Base-by-base conservation (phyloP, 2,797 vertebrate species). In the Rhynchonycteris naso region DNA sequence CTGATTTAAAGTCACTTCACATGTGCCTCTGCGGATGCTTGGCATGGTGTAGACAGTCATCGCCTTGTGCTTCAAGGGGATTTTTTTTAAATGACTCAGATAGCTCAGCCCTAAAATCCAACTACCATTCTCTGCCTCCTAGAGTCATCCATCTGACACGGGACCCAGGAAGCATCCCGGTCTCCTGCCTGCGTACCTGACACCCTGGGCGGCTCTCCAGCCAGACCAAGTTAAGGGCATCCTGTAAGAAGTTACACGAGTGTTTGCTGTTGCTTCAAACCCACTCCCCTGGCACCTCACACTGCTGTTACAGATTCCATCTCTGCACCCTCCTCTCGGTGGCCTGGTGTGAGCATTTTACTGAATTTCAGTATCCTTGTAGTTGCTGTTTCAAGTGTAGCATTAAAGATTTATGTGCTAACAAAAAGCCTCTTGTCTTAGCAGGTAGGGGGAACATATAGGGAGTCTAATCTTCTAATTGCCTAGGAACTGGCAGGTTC, bases 381-480 rank as follows among this genome's bases (percentile, higher is more conserved):
- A 89, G 92, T 79, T 61, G 19, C 65, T 59, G 79, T 4, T 26
- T 30, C 76, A 54, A 97, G 85, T 6, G 5, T 94, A 7, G 21
- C 88, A 72, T 88, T 83, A 81, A 92, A 92, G 75, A 95, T 87
- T 91, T 87, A 61, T 26, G 82, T 0, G 43, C 61, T 71, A 94
- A 97, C 54, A 95, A 97, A 96, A 96, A 90, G 86, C 56, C 74
- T 96, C 88, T 96, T 97, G 95, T 97, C 85, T 94, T 89, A 92
- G 76, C 61, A 88, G 68, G 72, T 38, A 58, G 56, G 66, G 68
- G 56, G n/a, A 79, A 89, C 50, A 68, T 80, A 88, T 15, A 95
- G 87, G 54, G 79, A 87, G 47, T 59, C 28, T 91, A 92, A 92
- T 97, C 95, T 97, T 82, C 93, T 63, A 69, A 93, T 86, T 96